Percentiles rank a stretch among this genome's conserved stretches.
Conservation (phyloP, 1,140 invertebrate genomes). For the Theocolax elegans region DNA sequence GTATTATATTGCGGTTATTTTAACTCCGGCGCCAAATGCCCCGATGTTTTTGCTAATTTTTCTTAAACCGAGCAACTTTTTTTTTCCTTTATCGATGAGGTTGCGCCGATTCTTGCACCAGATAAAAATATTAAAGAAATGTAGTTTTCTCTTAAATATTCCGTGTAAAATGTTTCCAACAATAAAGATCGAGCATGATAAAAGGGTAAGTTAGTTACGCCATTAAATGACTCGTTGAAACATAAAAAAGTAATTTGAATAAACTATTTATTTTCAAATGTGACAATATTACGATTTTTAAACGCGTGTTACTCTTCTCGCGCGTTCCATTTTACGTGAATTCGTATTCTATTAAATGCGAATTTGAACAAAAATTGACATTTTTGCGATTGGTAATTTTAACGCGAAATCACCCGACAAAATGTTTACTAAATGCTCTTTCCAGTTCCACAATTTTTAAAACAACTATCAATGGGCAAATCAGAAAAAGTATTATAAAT, state of each 20-base stretch:
- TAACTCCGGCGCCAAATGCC: background rate
- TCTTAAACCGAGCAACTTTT: background rate
- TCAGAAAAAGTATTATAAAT: too few species aligned
- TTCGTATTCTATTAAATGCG: too few species aligned
- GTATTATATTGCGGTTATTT: background rate
- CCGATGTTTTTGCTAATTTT: background rate
- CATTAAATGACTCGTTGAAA: constrained; percentile 5
- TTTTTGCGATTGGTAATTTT: too few species aligned
- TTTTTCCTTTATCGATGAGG: background rate
- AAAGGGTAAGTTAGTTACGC: background rate
- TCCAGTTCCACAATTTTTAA: too few species aligned
- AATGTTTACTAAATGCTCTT: too few species aligned
- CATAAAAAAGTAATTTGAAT: constrained; percentile 1
- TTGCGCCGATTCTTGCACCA: too few species aligned
- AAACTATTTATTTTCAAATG: background rate
- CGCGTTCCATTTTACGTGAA: too few species aligned
- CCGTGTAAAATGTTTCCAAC: background rate
- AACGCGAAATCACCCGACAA: too few species aligned
- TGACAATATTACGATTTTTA: background rate
- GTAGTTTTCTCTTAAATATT: constrained; percentile 5
- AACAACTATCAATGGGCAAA: too few species aligned
- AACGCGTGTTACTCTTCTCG: too few species aligned
- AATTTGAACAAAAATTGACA: too few species aligned
- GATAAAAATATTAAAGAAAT: constrained; percentile 19
- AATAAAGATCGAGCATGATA: constrained; percentile 10